Evolutionary conservation across 2,113 vertebrate species (phyloP), one percentile per base, ranked within the genome.

Genomic region (Alligator mississippiensis): DNA sequence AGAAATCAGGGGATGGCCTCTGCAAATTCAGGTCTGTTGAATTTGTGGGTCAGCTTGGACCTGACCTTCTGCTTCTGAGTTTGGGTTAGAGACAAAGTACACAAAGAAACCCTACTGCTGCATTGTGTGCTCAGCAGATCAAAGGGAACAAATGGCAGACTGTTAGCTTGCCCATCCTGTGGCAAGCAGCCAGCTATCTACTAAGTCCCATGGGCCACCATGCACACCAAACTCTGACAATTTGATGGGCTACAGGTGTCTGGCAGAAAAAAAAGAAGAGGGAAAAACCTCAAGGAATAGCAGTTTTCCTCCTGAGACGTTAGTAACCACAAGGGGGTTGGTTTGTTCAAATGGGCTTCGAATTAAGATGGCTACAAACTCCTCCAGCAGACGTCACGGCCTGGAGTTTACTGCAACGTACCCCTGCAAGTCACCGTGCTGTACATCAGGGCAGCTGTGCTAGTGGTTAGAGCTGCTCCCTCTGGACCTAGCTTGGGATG

Each of bases 371-470:
- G 47, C 47, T 47, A 47, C 77, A 27, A 66, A 2, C 27, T 5
- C 47, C 6, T 38, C 11, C 9, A 22, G 2, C 21, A 8, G 28
- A 27, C 0, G 1, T 4, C 59, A 47, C 30, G 4, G 14, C 14
- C 22, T 66, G 34, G 38, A n/a, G 7, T 2, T 15, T 18, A 3
- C 30, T 18, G 75, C 1, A 7, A 60, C 15, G 59, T 6, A 25
- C 25, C 55, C 24, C 30, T 57, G 18, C 55, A n/a, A 64, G 64
- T 4, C 75, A 34, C 4, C 0, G 6, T 4, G 4, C 1, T 22
- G 19, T 21, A 7, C 34, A 2, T 0, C 0, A 58, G 27, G 10
- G 38, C 22, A 7, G 58, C 76, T 6, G 10, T 1, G 0, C n/a
- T 1, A 1, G 14, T 1, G 6, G 4, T 72, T 28, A 19, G 30